Base-by-base conservation (phyloP, 2,888 invertebrate species). In the Mythimna pallens region DNA sequence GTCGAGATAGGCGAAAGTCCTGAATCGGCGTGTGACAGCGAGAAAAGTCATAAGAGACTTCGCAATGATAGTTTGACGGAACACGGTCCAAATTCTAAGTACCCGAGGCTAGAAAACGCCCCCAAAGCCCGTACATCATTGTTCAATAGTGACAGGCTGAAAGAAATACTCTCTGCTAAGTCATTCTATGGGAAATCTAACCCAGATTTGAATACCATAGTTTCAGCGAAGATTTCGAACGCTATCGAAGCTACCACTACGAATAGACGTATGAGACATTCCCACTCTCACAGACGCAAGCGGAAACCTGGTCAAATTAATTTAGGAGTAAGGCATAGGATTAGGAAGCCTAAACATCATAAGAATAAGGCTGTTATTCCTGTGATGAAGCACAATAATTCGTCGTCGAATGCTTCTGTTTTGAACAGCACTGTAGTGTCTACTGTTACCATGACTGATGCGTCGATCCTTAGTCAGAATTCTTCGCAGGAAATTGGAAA, bases 311-410 rank as follows among this genome's bases (percentile, higher is more conserved):
- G 97, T 0, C 96, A 97, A 88, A 97, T 98, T n/a, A 97, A 98
- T 87, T 93, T 96, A 75, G 97, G 97, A 1, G 97, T 98, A 0
- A 92, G 94, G 73, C 97, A 98, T 86, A 97, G 96, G 76, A 97
- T 98, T 67, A 95, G 96, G 64, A 97, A 97, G 88, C 97, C 97
- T 0, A 97, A 97, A 90, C 89, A 93, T 1, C 94, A 95, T 50
- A 95, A 93, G 77, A 88, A 83, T 55, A 93, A 92, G 66, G 81
- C 61, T 86, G 9, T 62, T 1, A 50, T 62, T 75, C 14, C 40
- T 50, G 64, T 88, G 0, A 88, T 88, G 0, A 88, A 88, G 72
- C 75, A 80, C 4, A 88, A 83, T 47, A 78, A 77, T n/a, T 78
- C 87, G 4, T 65, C 80, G 3, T 81, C 78, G 36, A 88, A 85